Evolutionary conservation across 2,113 vertebrate genomes (phyloP).

Genomic region (Eubucco bourcierii): DNA sequence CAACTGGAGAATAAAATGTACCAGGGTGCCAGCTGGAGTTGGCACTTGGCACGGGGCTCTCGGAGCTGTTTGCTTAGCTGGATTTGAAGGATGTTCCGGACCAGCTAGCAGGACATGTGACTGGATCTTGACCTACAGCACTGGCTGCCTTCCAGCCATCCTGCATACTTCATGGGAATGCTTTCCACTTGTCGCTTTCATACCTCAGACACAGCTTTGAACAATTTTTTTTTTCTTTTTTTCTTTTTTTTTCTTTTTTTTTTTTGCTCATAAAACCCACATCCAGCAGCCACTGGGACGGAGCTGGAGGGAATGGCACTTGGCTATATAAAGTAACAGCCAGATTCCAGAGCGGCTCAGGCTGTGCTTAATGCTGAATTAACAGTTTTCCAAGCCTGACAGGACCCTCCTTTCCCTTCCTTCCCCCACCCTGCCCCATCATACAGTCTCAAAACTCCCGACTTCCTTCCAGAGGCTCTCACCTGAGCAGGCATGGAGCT

Average conservation of each 20-base stretch:
- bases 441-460: neutral
- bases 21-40: conserved; percentile 44
- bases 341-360: neutral
- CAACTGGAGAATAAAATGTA: neutral
- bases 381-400: neutral
- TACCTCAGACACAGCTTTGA: neutral
- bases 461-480: neutral
- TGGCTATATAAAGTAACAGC: neutral
- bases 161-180: neutral
- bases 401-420: neutral
- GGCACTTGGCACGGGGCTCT: conserved; percentile 24
- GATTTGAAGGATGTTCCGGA: conserved; percentile 15
- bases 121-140: neutral
- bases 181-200: conserved; percentile 15
- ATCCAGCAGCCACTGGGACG: neutral
- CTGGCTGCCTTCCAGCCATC: neutral
- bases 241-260: neutral
- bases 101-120: neutral
- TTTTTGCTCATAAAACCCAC: neutral
- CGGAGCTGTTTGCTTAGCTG: conserved; percentile 42
- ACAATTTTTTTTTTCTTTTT: neutral
- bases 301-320: neutral
- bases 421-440: neutral
- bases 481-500: neutral
- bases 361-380: neutral